Evolutionary conservation across 37 sponge, comb jelly and placozoan species (phyloP).

Genomic region (Crambe crambe): DNA sequence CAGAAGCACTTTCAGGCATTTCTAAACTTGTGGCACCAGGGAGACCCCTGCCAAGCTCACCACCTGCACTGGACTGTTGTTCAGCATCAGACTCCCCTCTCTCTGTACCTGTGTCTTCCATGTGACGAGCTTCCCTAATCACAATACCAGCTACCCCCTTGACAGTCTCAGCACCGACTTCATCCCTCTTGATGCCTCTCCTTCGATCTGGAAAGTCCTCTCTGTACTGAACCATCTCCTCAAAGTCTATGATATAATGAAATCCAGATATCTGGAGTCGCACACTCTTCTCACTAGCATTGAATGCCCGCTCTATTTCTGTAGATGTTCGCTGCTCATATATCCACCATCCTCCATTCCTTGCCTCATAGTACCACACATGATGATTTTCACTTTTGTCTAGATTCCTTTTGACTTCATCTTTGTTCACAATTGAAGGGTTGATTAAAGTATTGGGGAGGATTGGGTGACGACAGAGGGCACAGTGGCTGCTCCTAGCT

Average conservation of each 20-base stretch:
- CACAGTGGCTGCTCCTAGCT: slow-evolving; percentile 57
- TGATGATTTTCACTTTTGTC: neutral
- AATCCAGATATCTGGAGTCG: slow-evolving; percentile 73
- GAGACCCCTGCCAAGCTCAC: too few species aligned
- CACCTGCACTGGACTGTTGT: too few species aligned
- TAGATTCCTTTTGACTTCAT: neutral
- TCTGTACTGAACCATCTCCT: slow-evolving; percentile 69
- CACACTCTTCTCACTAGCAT: slow-evolving; percentile 3
- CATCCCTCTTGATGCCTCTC: slow-evolving; percentile 65
- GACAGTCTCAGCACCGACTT: neutral
- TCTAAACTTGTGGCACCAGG: too few species aligned
- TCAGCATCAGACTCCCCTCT: too few species aligned
- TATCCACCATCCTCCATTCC: slow-evolving; percentile 90
- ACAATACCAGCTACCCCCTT: slow-evolving; percentile 80
- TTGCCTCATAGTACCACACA: slow-evolving; percentile 83
- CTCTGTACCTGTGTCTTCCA: too few species aligned
- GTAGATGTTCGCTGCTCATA: slow-evolving; percentile 74
- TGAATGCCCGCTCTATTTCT: slow-evolving; percentile 71
- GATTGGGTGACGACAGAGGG: slow-evolving; percentile 75
- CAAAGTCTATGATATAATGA: slow-evolving; percentile 79
- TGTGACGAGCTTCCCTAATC: neutral
- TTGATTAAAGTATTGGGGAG: slow-evolving; percentile 51
- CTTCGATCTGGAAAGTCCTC: slow-evolving; percentile 44
- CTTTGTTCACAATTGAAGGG: slow-evolving; percentile 51
- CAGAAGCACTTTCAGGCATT: too few species aligned